Conservation (phyloP, 2,113 vertebrate genomes). For the pig (Sus scrofa) region T2T-Sscrofa CM000819.6:82620001-82620500, state of each 20-base stretch:
- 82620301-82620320: neutral
- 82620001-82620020: no score
- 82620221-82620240: neutral
- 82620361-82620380: neutral
- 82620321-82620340: slow-evolving; percentile 3
- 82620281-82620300: neutral
- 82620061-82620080: no score
- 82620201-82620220: neutral
- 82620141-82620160: slow-evolving; percentile 35
- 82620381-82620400: slow-evolving; percentile 15
- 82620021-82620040: no score
- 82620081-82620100: no score
- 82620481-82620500: no score
- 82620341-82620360: neutral
- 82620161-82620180: neutral
- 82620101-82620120: no score
- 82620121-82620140: neutral
- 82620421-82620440: neutral
- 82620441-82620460: neutral
- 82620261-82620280: neutral
- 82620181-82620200: neutral
- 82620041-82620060: no score
- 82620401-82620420: neutral
- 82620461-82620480: no score
- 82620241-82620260: slow-evolving; percentile 39